Evolutionary conservation across 2,113 vertebrate genomes (phyloP).

Genomic region (Scophthalmus maximus): DNA sequence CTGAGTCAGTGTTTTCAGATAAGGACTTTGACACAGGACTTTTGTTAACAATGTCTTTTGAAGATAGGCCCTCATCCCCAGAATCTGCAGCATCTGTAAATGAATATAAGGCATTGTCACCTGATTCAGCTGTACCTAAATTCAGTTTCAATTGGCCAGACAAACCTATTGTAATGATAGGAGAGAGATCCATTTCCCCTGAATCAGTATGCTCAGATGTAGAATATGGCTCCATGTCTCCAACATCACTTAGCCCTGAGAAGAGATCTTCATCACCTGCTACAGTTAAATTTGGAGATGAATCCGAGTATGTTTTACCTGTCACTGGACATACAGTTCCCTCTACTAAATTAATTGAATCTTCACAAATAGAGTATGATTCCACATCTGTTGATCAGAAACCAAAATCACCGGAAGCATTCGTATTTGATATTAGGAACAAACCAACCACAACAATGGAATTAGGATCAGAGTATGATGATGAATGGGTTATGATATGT

Average conservation of each 20-base stretch:
- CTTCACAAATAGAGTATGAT: not conserved
- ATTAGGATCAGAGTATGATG: constrained; percentile 11
- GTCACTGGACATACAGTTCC: not conserved
- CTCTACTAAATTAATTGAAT: constrained; percentile 26
- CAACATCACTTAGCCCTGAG: constrained; percentile 20
- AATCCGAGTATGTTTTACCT: not conserved
- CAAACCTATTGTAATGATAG: not conserved
- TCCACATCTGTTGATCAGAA: not conserved
- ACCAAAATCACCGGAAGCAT: not conserved
- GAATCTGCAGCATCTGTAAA: constrained; percentile 60
- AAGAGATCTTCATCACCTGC: constrained; percentile 46
- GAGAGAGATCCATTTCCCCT: constrained; percentile 48
- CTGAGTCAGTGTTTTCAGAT: constrained; percentile 38
- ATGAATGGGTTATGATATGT: constrained; percentile 49
- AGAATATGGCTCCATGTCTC: constrained; percentile 30
- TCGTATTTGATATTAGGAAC: constrained; percentile 4
- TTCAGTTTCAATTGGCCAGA: constrained; percentile 25
- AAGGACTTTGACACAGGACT: constrained; percentile 6
- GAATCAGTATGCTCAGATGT: constrained; percentile 50
- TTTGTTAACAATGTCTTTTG: constrained; percentile 13
- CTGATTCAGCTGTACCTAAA: constrained; percentile 61
- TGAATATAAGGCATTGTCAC: constrained; percentile 47
- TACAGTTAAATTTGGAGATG: constrained; percentile 46
- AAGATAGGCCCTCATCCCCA: constrained; percentile 55
- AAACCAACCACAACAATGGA: constrained; percentile 9